A percentile compares a stretch with the other conserved stretches of the same genome.
phyloP scores from a whole-genome alignment of 1,140 invertebrate species.

The Brachionus calyciflorus region DNA sequence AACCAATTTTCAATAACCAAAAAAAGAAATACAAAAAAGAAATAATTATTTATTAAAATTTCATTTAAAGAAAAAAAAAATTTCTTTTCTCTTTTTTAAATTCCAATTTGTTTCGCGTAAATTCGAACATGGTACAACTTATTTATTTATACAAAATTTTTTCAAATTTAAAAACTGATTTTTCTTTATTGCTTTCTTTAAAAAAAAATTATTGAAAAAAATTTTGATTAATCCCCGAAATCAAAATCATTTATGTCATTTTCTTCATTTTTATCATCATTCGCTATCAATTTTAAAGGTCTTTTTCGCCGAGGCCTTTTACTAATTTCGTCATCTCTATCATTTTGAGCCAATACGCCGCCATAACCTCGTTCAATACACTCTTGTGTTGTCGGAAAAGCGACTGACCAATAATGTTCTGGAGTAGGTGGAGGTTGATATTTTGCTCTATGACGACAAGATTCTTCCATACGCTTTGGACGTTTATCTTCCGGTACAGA shows the following conservation, averaged over 20 bases:
- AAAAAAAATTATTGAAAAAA: background rate
- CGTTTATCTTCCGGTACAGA: constrained; percentile 9
- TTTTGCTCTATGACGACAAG: constrained; percentile 55
- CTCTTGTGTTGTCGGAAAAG: constrained; percentile 58
- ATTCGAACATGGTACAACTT: too few species aligned
- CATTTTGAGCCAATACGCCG: constrained; percentile 25
- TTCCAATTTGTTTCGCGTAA: too few species aligned
- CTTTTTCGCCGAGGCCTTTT: constrained; percentile 23
- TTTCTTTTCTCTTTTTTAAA: too few species aligned
- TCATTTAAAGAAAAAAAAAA: too few species aligned
- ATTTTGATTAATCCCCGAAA: background rate
- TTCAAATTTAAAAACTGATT: too few species aligned
- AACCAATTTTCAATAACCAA: too few species aligned
- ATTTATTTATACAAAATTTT: too few species aligned
- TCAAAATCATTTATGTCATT: constrained; percentile 7
- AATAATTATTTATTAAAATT: too few species aligned
- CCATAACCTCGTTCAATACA: constrained; percentile 53
- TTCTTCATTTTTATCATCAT: constrained; percentile 12
- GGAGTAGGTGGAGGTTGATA: constrained; percentile 55
- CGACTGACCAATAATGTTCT: constrained; percentile 59
- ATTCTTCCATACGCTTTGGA: constrained; percentile 52
- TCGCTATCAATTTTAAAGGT: constrained; percentile 14
- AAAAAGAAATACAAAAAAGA: too few species aligned
- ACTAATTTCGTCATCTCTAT: constrained; percentile 26
- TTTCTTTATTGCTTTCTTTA: too few species aligned